Percentiles rank a stretch among this genome's conserved stretches.
Evolutionary conservation across 2,888 invertebrate species (phyloP).

Genomic region (Chloromyia formosa): DNA sequence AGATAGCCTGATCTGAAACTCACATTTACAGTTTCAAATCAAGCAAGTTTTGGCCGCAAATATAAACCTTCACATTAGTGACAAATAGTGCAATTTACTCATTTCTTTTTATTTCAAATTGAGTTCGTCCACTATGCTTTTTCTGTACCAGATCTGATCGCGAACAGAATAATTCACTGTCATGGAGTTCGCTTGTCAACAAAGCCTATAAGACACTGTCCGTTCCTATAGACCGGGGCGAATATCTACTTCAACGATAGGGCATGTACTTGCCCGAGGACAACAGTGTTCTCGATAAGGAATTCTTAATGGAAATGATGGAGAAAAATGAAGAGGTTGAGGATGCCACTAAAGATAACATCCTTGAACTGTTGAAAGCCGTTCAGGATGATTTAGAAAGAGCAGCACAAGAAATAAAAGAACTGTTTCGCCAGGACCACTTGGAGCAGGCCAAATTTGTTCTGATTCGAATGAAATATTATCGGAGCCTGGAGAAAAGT

Average conservation of each 20-base stretch:
- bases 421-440: conserved; percentile 72
- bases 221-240: conserved; percentile 65
- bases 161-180: conserved; percentile 82
- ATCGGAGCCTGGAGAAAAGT: conserved; percentile 78
- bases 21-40: too few relatives aligned
- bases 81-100: too few relatives aligned
- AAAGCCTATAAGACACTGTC: conserved; percentile 79
- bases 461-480: conserved; percentile 85
- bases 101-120: too few relatives aligned
- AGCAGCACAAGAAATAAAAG: conserved; percentile 69
- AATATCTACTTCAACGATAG: conserved; percentile 80
- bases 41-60: too few relatives aligned
- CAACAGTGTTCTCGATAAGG: conserved; percentile 71
- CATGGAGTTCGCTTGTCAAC: conserved; percentile 88
- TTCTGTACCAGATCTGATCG: conserved; percentile 66
- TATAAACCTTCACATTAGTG: too few relatives aligned
- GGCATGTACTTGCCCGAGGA: conserved; percentile 73
- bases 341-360: conserved; percentile 70
- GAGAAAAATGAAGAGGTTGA: conserved; percentile 88
- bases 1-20: too few relatives aligned
- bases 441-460: conserved; percentile 71
- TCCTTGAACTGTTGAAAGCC: conserved; percentile 68
- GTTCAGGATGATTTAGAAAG: conserved; percentile 68
- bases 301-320: conserved; percentile 85
- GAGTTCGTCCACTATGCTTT: too few relatives aligned